Evolutionary conservation across 2,113 vertebrate species (phyloP).

Genomic region (Neodontobutis hainanensis): DNA sequence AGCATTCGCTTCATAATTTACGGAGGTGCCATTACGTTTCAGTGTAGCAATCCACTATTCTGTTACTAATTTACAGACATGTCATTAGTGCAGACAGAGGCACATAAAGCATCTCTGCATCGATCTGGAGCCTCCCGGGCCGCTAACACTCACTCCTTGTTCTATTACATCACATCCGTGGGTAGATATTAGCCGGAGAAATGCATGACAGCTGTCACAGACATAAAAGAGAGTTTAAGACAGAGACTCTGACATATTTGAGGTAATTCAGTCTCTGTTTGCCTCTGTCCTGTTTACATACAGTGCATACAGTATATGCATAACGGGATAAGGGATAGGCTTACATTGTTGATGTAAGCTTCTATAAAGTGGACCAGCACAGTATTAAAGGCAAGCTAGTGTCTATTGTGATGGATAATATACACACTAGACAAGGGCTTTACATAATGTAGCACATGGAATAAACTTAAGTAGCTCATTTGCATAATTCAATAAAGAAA

Average conservation of each 20-base stretch:
- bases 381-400: neutral
- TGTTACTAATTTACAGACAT: slow-evolving; percentile 74
- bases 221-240: slow-evolving; percentile 4
- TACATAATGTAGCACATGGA: slow-evolving; percentile 7
- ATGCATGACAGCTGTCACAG: slow-evolving; percentile 31
- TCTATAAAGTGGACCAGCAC: neutral
- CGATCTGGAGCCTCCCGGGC: slow-evolving; percentile 55
- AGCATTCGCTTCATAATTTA: slow-evolving; percentile 66
- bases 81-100: slow-evolving; percentile 72
- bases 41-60: slow-evolving; percentile 57
- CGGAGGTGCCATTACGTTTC: slow-evolving; percentile 69
- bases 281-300: too few species aligned
- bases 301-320: too few species aligned
- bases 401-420: neutral
- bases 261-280: too few species aligned
- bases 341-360: neutral
- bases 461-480: neutral
- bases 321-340: too few species aligned
- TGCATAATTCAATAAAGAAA: neutral
- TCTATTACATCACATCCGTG: slow-evolving; percentile 36
- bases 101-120: slow-evolving; percentile 72
- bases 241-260: too few species aligned
- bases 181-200: slow-evolving; percentile 28
- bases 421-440: slow-evolving; percentile 2
- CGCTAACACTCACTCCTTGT: slow-evolving; percentile 37